Evolutionary conservation across 2,113 vertebrate genomes (phyloP), one percentile per base, ranked within the genome.

Genomic region (Carollia perspicillata): DNA sequence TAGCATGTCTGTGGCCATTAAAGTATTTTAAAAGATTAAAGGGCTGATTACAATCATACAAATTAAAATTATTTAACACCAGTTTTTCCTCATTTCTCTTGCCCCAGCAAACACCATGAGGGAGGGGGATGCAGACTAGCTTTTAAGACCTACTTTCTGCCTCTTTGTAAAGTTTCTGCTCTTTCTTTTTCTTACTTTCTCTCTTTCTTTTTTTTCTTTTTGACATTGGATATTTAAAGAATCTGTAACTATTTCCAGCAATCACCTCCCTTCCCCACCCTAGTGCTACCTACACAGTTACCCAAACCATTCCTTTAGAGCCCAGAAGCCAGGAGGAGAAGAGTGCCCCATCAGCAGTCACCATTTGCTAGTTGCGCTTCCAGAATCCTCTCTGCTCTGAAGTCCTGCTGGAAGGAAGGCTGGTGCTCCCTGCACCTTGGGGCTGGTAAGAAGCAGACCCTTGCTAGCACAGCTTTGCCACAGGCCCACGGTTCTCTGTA

Each of bases 121-220:
- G 6, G 8, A 33, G 2, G 83, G 88, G 44, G 14, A 71, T 86
- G 12, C 8, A 85, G 92, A 96, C 95, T 75, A 96, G 88, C 96
- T 84, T 89, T 95, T 71, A 60, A 74, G 92, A 96, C 68, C 94
- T 96, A 65, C 63, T 97, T 95, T 87, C 95, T 97, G 85, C 95
- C 55, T 85, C 5, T 85, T 18, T 68, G 37, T 69, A 85, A 88
- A 37, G 28, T 68, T 79, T 88, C 81, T 93, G 40, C 22, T 77
- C 55, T 91, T 65, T 91, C 28, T 9, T 53, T 35, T 78, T 16
- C 13, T 74, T 44, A 28, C 16, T 42, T 44, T 44, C 28, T 14
- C 3, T 16, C 23, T 72, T 63, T 65, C 60, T 65, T 22, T 77
- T 89, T 58, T 90, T 28, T 7, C 47, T n/a, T 60, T 58, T 33